Base-by-base conservation (phyloP, 2,797 vertebrate genomes). In the Oreochromis mossambicus region DNA sequence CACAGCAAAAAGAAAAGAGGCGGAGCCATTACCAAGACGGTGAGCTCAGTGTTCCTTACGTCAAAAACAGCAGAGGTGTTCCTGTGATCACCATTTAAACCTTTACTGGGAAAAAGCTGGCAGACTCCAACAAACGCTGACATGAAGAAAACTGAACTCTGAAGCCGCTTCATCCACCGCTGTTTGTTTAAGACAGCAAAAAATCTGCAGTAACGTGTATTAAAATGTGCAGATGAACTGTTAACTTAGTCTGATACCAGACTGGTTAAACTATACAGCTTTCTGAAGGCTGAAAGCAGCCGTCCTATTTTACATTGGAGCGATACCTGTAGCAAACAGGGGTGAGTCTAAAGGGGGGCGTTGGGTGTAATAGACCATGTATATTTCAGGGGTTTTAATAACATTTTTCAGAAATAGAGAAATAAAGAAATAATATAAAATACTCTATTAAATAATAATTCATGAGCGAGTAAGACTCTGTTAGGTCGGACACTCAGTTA, bases 171-270 rank as follows among this genome's bases (percentile, higher is more conserved):
- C 32, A n/a, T 63, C 58, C 32, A n/a, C 58, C 4, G 1, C 32
- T 36, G 17, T 61, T 63, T 63, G 58, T 63, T 63, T 36, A 36
- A 36, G 17, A 36, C 58, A 5, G 32, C 17, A 61, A 63, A 36
- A 36, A 12, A 7, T 63, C 4, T 63, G 0, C 32, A 36, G 0
- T 2, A 7, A 63, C 1, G 0, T n/a, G 36, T n/a, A 1, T 63
- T 36, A 3, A 36, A 0, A 63, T 36, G 26, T 12, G 58, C 17
- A 36, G 17, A 63, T 36, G 10, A 63, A 63, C 58, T 12, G 4
- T 36, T 63, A 11, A 36, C 29, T 34, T 58, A 58, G 5, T 29
- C 24, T 56, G 24, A 56, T 29, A 56, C 54, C 54, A 56, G 54
- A 56, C 7, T 1, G 54, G 54, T 29, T 56, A 56, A 29, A 56